phyloP scores from a whole-genome alignment of 2,113 vertebrate species.

The Crotalus helleri region DNA sequence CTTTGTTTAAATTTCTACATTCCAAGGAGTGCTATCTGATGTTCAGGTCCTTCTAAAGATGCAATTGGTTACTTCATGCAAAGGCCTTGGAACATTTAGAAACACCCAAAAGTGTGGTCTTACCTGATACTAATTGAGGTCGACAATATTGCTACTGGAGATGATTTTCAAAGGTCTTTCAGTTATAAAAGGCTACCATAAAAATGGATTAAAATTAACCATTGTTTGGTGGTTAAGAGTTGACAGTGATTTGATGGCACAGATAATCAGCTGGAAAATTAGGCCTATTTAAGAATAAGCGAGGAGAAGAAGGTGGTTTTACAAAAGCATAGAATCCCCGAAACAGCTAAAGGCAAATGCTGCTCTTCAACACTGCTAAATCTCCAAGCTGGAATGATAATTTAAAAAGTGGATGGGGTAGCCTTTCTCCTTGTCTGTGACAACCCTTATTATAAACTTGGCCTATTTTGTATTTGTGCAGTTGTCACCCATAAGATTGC shows the following conservation, averaged over 20 bases:
- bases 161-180: not conserved
- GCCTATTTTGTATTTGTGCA: conserved; percentile 75
- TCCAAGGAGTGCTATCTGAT: not conserved
- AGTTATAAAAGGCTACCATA: not conserved
- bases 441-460: conserved; percentile 63
- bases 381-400: conserved; percentile 72
- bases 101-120: not conserved
- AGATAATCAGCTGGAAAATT: not conserved
- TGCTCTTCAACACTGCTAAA: conserved; percentile 61
- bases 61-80: not conserved
- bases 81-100: not conserved
- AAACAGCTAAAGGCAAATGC: conserved; percentile 64
- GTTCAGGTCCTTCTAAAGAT: too few relatives aligned
- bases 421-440: conserved; percentile 68
- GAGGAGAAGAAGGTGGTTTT: not conserved
- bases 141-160: not conserved
- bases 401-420: conserved; percentile 66
- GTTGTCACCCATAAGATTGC: conserved; percentile 73
- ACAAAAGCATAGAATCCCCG: conserved; percentile 9
- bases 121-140: not conserved
- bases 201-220: not conserved
- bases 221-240: not conserved
- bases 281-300: not conserved
- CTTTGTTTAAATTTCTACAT: not conserved
- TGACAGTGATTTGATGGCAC: not conserved